Conservation (phyloP, 2,113 vertebrate species). For the Nyctereutes procyonoides region DNA sequence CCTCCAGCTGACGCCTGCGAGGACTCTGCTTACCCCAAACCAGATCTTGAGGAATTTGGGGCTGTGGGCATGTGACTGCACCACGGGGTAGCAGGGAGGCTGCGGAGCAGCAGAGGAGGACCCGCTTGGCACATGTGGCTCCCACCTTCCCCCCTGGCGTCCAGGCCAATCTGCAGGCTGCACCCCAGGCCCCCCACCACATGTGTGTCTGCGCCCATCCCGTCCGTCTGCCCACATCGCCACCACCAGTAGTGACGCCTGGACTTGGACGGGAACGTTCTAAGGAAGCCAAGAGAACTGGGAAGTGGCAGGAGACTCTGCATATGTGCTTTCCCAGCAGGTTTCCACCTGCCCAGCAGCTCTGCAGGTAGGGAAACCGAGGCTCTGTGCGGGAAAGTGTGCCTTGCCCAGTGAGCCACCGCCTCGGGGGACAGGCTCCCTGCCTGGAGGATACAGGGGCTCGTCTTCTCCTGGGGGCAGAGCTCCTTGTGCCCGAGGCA, state of each 20-base stretch:
- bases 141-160: background rate
- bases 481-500: background rate
- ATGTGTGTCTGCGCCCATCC: background rate
- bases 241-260: fast-evolving
- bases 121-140: background rate
- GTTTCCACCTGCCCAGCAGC: background rate
- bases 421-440: background rate
- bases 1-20: background rate
- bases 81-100: background rate
- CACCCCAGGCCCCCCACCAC: background rate
- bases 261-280: background rate
- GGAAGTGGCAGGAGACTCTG: background rate
- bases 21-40: background rate
- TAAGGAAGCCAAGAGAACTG: background rate
- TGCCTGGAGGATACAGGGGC: background rate
- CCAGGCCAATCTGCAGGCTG: too few species aligned
- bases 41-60: background rate
- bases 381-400: background rate
- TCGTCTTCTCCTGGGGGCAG: background rate
- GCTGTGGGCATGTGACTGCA: background rate
- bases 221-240: background rate
- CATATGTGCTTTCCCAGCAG: background rate
- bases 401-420: background rate
- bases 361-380: background rate
- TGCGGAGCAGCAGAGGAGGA: background rate